Evolutionary conservation across 1,140 invertebrate species (phyloP), one percentile per base, ranked within the genome.

Genomic region (Drosophila tristis): DNA sequence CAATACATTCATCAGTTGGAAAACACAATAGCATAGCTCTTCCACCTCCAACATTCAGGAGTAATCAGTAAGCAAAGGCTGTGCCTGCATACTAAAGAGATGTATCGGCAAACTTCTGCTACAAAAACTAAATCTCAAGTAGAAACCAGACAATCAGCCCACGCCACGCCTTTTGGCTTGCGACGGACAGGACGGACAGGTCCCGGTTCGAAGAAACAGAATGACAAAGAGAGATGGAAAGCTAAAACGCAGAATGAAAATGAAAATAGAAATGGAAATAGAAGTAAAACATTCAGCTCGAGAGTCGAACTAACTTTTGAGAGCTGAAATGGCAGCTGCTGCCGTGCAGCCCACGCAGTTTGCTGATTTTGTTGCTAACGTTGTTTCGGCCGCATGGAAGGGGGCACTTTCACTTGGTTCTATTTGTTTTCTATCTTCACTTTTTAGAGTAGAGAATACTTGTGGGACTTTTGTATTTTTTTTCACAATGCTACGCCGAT

Each of bases 241-340:
- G 16, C 63, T 66, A 25, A 43, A 56, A 48, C 39, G 35, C 56
- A 56, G 26, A 63, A 31, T 59, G 29, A 20, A 58, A 70, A 70
- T 57, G 31, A 70, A 68, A 57, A 68, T 54, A 45, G 39, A 64
- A 66, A 51, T 59, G 25, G 51, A 47, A 60, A 53, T 59, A 29
- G 51, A 47, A 60, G 65, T 58, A 57, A 76, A 66, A 29, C 50
- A 74, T 65, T 68, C 39, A 51, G 57, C 61, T 60, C 45, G 53
- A 70, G 72, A 64, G 61, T 74, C 62, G 59, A 71, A 84, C 80
- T 81, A 86, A 81, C 82, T 87, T 87, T 78, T 87, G 65, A 72
- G 74, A 78, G 63, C 47, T 57, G 71, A 64, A 75, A 78, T 65
- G 63, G 60, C 66, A 68, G 64, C 56, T 59, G 55, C 63, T 67